A percentile compares a stretch with the other conserved stretches of the same genome.
Evolutionary conservation across 2,888 invertebrate genomes (phyloP).

Genomic region (Leptopilina syphax): DNA sequence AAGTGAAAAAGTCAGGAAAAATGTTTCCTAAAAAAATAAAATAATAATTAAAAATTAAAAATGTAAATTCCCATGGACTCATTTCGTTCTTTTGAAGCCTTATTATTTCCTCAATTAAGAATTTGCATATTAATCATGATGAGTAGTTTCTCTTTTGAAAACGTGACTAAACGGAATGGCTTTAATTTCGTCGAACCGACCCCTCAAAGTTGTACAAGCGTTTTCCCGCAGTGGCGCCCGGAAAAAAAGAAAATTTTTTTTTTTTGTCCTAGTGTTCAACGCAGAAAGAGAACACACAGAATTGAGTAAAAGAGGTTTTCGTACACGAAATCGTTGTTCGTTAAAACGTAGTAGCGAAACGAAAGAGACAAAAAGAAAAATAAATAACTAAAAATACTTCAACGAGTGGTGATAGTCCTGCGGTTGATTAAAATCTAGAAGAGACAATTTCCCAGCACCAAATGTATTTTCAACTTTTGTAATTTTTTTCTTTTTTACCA

Average conservation of each 20-base stretch:
- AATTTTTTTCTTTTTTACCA: not conserved
- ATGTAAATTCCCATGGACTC: not conserved
- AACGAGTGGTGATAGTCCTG: conserved; percentile 12
- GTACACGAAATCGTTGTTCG: conserved; percentile 36
- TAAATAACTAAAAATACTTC: conserved; percentile 1
- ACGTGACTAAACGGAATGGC: conserved; percentile 63
- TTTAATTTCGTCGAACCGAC: conserved; percentile 60
- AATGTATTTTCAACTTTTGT: not conserved
- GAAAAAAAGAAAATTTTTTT: not conserved
- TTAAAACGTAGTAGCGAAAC: conserved; percentile 8
- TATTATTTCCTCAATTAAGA: conserved; percentile 66
- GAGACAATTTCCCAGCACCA: conserved; percentile 14
- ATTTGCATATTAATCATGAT: conserved; percentile 64
- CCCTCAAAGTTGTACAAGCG: conserved; percentile 6
- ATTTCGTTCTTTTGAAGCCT: conserved; percentile 49
- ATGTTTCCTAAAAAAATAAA: not conserved
- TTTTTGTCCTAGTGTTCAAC: not conserved
- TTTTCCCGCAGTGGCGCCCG: not conserved
- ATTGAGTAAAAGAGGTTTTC: conserved; percentile 27
- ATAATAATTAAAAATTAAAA: conserved; percentile 6
- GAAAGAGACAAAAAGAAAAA: conserved; percentile 1
- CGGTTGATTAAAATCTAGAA: conserved; percentile 35
- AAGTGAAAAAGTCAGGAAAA: not conserved
- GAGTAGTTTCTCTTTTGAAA: conserved; percentile 47
- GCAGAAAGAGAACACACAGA: conserved; percentile 9